phyloP scores from a whole-genome alignment of 2,113 vertebrate species.

The Saccopteryx bilineata region DNA sequence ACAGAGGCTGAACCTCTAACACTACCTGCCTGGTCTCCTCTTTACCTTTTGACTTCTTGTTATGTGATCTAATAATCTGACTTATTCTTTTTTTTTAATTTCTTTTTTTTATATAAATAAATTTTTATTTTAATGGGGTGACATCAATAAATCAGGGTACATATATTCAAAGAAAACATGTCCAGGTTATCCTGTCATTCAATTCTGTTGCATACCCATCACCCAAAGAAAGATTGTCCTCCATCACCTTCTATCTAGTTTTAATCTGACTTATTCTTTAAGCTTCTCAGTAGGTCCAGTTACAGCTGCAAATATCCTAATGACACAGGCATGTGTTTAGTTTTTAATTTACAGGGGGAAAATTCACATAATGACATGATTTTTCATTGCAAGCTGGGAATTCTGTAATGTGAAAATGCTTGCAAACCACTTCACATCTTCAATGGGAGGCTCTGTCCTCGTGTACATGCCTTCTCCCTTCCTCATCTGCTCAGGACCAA shows the following conservation, averaged over 20 bases:
- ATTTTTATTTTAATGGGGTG: too few relatives aligned
- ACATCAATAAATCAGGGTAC: too few relatives aligned
- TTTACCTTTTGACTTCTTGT: background rate
- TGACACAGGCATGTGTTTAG: background rate
- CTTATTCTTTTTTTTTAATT: background rate
- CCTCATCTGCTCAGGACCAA: background rate
- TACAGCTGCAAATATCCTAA: background rate
- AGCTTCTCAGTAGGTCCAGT: background rate
- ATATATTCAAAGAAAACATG: too few relatives aligned
- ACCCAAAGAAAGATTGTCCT: too few relatives aligned
- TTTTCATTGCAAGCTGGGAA: background rate
- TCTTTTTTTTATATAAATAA: too few relatives aligned
- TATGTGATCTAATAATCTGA: background rate
- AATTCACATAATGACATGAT: background rate
- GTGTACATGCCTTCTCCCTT: background rate
- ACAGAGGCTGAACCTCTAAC: background rate
- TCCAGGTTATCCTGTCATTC: too few relatives aligned
- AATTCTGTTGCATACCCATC: too few relatives aligned
- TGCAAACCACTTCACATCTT: background rate
- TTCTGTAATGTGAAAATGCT: slow-evolving; percentile 14
- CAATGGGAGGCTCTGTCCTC: background rate
- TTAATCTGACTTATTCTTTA: background rate
- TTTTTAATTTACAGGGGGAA: slow-evolving; percentile 10
- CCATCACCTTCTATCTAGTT: too few relatives aligned
- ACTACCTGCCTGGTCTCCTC: background rate